A percentile compares a stretch with the other conserved stretches of the same genome.
Evolutionary conservation across 2,113 vertebrate species (phyloP).

Genomic region (Ophthalmotilapia sp.): DNA sequence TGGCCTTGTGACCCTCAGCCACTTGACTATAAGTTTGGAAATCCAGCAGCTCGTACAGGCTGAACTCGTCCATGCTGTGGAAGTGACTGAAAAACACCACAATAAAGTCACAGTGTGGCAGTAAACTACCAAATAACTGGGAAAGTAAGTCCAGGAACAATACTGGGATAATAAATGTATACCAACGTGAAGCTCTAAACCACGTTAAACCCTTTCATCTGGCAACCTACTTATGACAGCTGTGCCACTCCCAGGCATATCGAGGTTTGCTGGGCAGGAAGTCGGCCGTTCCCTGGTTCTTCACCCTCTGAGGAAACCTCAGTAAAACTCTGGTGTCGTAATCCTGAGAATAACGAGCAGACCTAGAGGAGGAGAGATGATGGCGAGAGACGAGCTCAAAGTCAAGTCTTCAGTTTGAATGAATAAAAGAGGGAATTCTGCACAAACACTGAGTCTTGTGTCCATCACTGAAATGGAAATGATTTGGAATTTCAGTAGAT

Average conservation of each 20-base stretch:
- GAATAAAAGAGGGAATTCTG: not conserved
- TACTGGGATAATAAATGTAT: not conserved
- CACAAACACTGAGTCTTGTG: not conserved
- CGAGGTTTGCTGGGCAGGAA: conserved; percentile 91
- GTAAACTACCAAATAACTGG: not conserved
- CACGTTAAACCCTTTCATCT: accelerated
- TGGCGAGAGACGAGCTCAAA: not conserved
- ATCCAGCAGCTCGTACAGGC: conserved; percentile 91
- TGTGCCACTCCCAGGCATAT: conserved; percentile 98
- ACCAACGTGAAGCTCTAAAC: not conserved
- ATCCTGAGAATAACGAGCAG: conserved; percentile 78
- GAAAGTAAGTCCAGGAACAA: not conserved
- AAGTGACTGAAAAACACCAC: conserved; percentile 78
- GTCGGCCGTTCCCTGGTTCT: conserved; percentile 94
- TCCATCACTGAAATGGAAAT: not conserved
- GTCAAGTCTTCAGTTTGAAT: not conserved
- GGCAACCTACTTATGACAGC: conserved; percentile 89
- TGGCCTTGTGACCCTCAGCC: conserved; percentile 97
- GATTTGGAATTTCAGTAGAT: not conserved
- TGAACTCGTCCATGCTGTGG: conserved; percentile 98
- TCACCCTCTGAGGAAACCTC: conserved; percentile 92
- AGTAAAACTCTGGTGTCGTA: conserved; percentile 90
- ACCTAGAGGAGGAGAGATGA: conserved; percentile 58
- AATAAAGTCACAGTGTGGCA: not conserved
- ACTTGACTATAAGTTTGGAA: conserved; percentile 75